phyloP scores from a whole-genome alignment of 2,888 invertebrate genomes.

The Argyra leucocephala region DNA sequence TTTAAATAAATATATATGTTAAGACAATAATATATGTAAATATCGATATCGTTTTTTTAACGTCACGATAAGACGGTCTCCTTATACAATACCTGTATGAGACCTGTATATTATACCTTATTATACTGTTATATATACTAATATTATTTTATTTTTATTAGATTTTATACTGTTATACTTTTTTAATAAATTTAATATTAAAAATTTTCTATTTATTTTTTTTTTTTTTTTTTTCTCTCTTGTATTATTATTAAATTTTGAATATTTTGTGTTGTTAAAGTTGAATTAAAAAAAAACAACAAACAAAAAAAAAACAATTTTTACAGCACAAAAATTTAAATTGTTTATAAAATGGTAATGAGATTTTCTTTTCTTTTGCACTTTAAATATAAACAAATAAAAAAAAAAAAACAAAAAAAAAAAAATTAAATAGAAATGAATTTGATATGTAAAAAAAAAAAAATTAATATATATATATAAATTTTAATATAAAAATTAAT shows the following conservation, averaged over 20 bases:
- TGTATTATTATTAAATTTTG: too few relatives aligned
- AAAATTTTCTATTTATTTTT: not conserved
- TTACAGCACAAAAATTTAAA: conserved; percentile 9
- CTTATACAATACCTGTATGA: not conserved
- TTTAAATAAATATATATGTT: not conserved
- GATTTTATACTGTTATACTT: not conserved
- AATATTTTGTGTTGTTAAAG: not conserved
- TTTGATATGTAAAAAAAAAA: conserved; percentile 4
- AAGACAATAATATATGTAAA: not conserved
- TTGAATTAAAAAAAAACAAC: not conserved
- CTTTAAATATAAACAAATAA: conserved; percentile 7
- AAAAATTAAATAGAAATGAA: conserved; percentile 10
- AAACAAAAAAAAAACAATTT: not conserved
- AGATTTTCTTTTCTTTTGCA: conserved; percentile 17
- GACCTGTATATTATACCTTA: not conserved
- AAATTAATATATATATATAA: too few relatives aligned
- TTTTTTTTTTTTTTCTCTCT: not conserved
- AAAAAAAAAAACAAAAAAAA: conserved; percentile 8
- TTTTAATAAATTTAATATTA: not conserved
- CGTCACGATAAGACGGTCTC: not conserved
- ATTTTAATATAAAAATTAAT: too few relatives aligned
- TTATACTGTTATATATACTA: not conserved
- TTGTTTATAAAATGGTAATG: not conserved
- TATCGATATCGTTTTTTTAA: not conserved
- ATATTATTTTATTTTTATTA: not conserved